Evolutionary conservation across 2,888 invertebrate genomes (phyloP), one percentile per base, ranked within the genome.

Genomic region (Polyommatus icarus): DNA sequence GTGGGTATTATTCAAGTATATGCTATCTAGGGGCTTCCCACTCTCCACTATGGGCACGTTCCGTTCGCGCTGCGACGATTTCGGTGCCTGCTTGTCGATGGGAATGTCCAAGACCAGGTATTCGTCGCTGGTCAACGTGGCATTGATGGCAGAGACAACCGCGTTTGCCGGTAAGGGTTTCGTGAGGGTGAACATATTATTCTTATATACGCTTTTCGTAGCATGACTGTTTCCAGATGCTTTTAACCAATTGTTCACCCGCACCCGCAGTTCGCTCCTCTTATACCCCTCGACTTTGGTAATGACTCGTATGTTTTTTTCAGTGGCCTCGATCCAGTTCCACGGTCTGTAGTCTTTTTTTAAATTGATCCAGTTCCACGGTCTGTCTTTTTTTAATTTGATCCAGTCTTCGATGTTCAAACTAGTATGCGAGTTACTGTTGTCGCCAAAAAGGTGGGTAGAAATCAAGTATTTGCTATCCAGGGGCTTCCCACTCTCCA

Each of bases 161-260:
- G 90, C 85, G 84, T 94, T 93, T 0, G 82, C 79, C 3, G 94
- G 94, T 78, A 93, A 10, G 3, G 3, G 92, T 78, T 92, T 92
- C 3, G 89, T 81, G 7, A 93, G 93, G 81, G 92, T 89, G n/a
- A 91, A 91, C 20, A 93, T 94, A 24, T 24, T 24, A 24, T 24
- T 24, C 1, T 24, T 24, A 24, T 24, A 24, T 24, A 24, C 24
- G 24, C 24, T 24, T 24, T 24, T 1, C 24, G 24, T 24, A 24
- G 24, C 24, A 24, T 24, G 24, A 24, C 24, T 24, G 24, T 24
- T 24, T 24, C 24, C 24, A 24, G 24, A 24, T 24, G 24, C 24
- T 24, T 24, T 24, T 24, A 24, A 24, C 24, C 24, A 24, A 24
- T 24, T 24, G 24, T 24, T 24, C 24, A 24, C 24, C 24, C 24